Percentiles rank a stretch among this genome's conserved stretches.
Conservation (phyloP, 2,113 vertebrate species). For the Macaca nemestrina region DNA sequence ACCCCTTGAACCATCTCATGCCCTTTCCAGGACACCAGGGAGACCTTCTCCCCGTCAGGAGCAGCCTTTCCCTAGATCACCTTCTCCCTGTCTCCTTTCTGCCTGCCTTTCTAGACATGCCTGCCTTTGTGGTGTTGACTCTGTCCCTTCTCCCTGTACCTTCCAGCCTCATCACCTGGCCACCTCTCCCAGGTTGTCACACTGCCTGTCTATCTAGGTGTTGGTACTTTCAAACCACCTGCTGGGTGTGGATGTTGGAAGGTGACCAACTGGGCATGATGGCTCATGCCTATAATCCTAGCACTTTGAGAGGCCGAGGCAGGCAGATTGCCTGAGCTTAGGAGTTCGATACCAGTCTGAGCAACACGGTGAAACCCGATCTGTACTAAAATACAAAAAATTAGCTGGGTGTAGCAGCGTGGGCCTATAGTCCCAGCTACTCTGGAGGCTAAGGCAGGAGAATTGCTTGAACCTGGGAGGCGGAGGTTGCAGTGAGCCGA, state of each 20-base stretch:
- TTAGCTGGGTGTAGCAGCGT: too few species aligned
- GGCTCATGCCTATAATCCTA: too few species aligned
- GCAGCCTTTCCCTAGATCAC: background rate
- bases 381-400: too few species aligned
- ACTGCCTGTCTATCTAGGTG: fast-evolving
- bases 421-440: too few species aligned
- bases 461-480: too few species aligned
- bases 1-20: fast-evolving
- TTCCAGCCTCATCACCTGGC: background rate
- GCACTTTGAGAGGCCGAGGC: too few species aligned
- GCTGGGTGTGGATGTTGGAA: background rate
- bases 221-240: background rate
- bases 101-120: too few species aligned
- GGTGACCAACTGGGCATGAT: background rate
- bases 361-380: too few species aligned
- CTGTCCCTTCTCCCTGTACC: background rate
- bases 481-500: too few species aligned
- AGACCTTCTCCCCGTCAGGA: background rate
- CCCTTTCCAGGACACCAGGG: background rate
- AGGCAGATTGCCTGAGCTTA: too few species aligned
- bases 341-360: too few species aligned
- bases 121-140: background rate
- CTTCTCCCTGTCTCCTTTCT: background rate
- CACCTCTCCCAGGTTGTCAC: background rate
- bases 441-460: too few species aligned